Base-by-base conservation (phyloP, 2,888 invertebrate species). In the Argyra leucocephala region DNA sequence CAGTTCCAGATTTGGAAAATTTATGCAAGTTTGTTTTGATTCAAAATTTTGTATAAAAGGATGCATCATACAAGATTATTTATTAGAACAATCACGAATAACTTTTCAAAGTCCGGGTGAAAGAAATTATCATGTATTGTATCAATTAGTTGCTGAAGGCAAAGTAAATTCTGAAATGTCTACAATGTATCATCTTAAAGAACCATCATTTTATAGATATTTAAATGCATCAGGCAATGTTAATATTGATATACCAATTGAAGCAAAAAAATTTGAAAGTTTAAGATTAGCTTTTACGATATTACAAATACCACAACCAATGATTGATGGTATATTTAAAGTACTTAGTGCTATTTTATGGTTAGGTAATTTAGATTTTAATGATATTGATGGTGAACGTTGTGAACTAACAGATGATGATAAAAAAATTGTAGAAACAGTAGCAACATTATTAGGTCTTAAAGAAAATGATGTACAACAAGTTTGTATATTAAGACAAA, bases 1-100 rank as follows among this genome's bases (percentile, higher is more conserved):
- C 79, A 93, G 93, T 18, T 92, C 92, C 57, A 85, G 95, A 12
- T 95, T 95, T 79, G 95, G 95, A n/a, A 94, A 95, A 81, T 95
- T 94, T 77, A 94, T 95, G 84, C 94, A 94, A 81, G 92, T 95
- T 9, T 91, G 94, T 75, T 88, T 95, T 76, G 94, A 95, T 81
- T 85, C 85, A 68, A 87, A 90, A 72, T 92, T 91, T 82, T 90
- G 90, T 80, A 95, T 95, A 73, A 89, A 90, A 71, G 95, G 95
- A 22, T 94, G 94, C 72, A 91, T 94, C 68, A 89, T 95, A 64
- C 88, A 94, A 75, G 94, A 95, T 79, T 95, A 94, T 77, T 82
- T 95, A 64, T 81, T 95, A 68, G 95, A 95, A 76, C 90, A 94
- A 74, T 93, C 93, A 22, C 84, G 95, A 70, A 91, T 95, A 74